Evolutionary conservation across 1,140 invertebrate genomes (phyloP), one percentile per base, ranked within the genome.

Genomic region (Drosophila funebris): DNA sequence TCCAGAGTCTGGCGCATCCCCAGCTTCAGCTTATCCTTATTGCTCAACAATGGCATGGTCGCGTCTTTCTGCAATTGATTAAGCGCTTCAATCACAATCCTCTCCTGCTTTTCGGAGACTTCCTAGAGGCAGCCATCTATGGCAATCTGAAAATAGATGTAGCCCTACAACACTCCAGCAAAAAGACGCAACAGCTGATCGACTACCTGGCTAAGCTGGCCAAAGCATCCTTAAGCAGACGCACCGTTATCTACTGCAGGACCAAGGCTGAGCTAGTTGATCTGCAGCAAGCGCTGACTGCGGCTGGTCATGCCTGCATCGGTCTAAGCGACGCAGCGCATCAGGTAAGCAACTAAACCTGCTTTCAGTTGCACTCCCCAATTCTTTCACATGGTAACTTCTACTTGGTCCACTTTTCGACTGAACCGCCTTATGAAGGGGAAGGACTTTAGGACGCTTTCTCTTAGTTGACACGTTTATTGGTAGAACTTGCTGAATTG

Each of bases 41-140:
- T 7, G 39, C 82, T 6, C 78, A 82, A 44, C 71, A 70, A n/a
- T 87, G 82, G 82, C 63, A 73, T 46, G 14, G 24, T 0, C 50
- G 43, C 0, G 16, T 16, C 4, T 88, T 73, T 1, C 11, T 24
- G 6, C 48, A 66, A 0, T 20, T 78, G 0, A n/a, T 69, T 0
- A 66, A 54, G 20, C 29, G 20, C 1, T 20, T 57, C 4, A 13
- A 41, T 2, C 4, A 1, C 0, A 54, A 73, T 5, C 71, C 71
- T 4, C 11, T 87, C 4, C 13, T 77, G 16, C 62, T 87, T 1
- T 76, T 88, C 16, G 72, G 71, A 0, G 50, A 87, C 33, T 82
- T 71, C 18, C 61, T 87, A 0, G 64, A 78, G 24, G 83, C 82
- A 0, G 78, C 82, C 8, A 56, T 87, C 7, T 87, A 87, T 31